Percentiles rank a stretch among this genome's conserved stretches.
Conservation (phyloP, 2,113 vertebrate species). For the Xenus cinereus region DNA sequence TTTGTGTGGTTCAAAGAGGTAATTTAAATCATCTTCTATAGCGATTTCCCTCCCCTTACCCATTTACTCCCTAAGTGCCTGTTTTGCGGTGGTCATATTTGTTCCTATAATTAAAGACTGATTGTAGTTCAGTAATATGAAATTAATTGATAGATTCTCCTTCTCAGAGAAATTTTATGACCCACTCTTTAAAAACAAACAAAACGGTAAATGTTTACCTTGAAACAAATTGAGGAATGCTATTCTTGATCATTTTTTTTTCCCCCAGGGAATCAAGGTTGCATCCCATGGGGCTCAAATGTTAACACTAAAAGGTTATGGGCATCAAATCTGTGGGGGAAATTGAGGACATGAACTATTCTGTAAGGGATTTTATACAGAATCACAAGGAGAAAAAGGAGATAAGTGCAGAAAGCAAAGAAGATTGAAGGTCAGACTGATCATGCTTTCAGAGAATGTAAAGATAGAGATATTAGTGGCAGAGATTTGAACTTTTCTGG, state of each 20-base stretch:
- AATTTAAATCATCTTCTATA: not conserved
- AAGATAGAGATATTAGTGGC: not conserved
- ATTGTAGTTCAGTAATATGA: not conserved
- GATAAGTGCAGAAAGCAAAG: not conserved
- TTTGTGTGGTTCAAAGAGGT: not conserved
- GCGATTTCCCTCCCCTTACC: not conserved
- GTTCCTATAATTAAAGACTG: not conserved
- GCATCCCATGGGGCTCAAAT: not conserved
- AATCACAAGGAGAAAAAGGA: not conserved
- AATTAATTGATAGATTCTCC: not conserved
- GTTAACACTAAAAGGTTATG: not conserved
- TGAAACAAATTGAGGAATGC: not conserved
- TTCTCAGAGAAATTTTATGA: not conserved
- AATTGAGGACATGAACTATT: not conserved
- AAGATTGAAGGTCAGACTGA: conserved; percentile 36
- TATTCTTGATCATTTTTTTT: not conserved
- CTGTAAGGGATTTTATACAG: not conserved
- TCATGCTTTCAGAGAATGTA: not conserved
- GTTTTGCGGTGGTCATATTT: not conserved
- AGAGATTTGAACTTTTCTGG: conserved; percentile 27
- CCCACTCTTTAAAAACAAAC: not conserved
- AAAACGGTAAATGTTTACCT: not conserved
- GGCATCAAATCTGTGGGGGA: not conserved
- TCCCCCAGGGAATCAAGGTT: not conserved
- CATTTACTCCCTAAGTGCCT: not conserved